Conservation (phyloP, 2,113 vertebrate genomes). For the Carassius carassius region DNA sequence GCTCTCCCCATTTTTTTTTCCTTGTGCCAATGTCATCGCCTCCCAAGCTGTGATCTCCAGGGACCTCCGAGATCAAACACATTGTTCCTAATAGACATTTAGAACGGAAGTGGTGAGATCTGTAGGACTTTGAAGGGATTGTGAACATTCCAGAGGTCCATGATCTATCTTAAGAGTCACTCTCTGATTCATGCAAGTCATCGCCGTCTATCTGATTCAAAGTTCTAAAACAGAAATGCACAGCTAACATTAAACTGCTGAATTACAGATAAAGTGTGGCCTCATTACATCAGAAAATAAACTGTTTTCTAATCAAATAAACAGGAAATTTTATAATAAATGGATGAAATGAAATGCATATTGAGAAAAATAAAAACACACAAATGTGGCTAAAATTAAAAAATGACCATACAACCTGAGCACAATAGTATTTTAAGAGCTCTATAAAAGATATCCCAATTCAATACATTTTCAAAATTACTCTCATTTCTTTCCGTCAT, state of each 20-base stretch:
- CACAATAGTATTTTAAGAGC: constrained; percentile 19
- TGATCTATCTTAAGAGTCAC: constrained; percentile 44
- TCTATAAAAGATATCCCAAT: constrained; percentile 13
- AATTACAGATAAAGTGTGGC: constrained; percentile 4
- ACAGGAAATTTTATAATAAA: constrained; percentile 32
- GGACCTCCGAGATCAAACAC: constrained; percentile 62
- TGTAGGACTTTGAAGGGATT: constrained; percentile 34
- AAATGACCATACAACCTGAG: neutral
- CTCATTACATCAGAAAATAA: constrained; percentile 34
- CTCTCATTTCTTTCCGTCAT: constrained; percentile 24
- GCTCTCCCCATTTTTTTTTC: constrained; percentile 33
- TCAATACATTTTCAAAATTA: constrained; percentile 26
- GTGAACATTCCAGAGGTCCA: constrained; percentile 36
- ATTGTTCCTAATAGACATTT: constrained; percentile 51
- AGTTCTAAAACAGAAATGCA: constrained; percentile 33
- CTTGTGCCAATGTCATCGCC: constrained; percentile 55
- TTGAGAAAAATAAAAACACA: neutral
- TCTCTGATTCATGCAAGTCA: constrained; percentile 41
- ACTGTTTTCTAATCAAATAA: constrained; percentile 23
- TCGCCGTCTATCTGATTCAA: constrained; percentile 49
- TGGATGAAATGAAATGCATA: constrained; percentile 5
- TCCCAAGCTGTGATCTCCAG: constrained; percentile 53
- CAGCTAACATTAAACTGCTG: neutral
- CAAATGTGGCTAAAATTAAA: neutral
- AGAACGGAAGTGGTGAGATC: constrained; percentile 57